phyloP scores from a whole-genome alignment of 1,140 invertebrate genomes.

The Scylla paramamosain region DNA sequence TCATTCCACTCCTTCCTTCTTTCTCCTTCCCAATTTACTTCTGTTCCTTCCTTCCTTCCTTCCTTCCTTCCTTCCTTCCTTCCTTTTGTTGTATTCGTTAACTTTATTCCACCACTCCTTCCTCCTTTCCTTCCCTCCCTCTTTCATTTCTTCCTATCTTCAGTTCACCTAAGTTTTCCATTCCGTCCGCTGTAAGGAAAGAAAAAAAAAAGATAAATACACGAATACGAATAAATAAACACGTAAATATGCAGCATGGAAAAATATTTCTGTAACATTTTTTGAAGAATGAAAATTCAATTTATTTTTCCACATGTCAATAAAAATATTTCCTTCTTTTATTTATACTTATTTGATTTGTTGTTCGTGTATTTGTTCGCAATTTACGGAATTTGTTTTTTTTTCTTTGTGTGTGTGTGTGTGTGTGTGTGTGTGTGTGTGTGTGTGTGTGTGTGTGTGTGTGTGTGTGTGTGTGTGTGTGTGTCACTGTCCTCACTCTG shows the following conservation, averaged over 20 bases:
- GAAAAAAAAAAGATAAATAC: neutral
- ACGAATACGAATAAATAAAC: neutral
- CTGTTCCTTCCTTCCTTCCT: neutral
- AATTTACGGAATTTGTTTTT: neutral
- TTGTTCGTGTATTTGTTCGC: neutral
- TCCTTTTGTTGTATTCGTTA: neutral
- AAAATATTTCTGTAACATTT: neutral
- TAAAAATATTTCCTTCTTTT: neutral
- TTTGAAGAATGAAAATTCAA: neutral
- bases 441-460: no score
- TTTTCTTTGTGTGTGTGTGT: neutral
- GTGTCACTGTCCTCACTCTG: no score
- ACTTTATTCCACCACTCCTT: no score
- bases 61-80: no score
- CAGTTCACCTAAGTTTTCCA: no score
- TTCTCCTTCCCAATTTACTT: neutral
- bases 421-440: no score
- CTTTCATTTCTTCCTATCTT: no score
- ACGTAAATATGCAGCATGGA: neutral
- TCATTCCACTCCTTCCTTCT: neutral
- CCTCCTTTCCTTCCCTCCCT: no score
- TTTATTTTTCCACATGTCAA: neutral
- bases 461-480: no score
- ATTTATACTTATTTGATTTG: neutral
- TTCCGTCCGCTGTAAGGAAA: no score